Conservation (phyloP, 2,113 vertebrate species). For the Thalassoma bifasciatum region DNA sequence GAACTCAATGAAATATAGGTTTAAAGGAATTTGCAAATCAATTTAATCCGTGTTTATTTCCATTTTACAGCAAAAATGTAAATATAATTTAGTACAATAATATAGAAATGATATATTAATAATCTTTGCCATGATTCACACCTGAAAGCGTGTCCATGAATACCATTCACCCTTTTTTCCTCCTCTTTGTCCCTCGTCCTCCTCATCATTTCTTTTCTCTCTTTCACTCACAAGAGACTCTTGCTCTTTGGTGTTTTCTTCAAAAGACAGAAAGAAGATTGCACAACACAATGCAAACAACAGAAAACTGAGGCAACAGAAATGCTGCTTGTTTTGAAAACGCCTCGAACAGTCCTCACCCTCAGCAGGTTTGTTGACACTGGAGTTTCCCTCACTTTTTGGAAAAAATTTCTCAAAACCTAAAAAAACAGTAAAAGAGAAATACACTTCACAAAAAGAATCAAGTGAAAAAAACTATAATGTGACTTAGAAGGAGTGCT, state of each 20-base stretch:
- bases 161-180: conserved; percentile 54
- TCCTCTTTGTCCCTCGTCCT: conserved; percentile 33
- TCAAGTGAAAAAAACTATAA: neutral
- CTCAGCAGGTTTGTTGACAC: conserved; percentile 48
- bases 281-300: neutral
- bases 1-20: too few species aligned
- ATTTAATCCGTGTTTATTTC: too few species aligned
- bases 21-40: too few species aligned
- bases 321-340: neutral
- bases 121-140: conserved; percentile 3
- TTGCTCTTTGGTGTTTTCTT: conserved; percentile 58
- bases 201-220: conserved; percentile 18
- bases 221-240: conserved; percentile 32
- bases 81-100: too few species aligned
- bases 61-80: too few species aligned
- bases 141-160: conserved; percentile 78
- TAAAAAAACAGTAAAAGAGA: conserved; percentile 46
- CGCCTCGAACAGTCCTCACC: conserved; percentile 55
- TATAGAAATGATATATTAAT: neutral
- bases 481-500: neutral
- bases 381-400: conserved; percentile 61
- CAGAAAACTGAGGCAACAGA: neutral
- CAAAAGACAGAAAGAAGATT: conserved; percentile 43
- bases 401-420: conserved; percentile 84
- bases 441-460: neutral